Conservation (phyloP, 2,113 vertebrate species). For the Gracilinanus agilis region DNA sequence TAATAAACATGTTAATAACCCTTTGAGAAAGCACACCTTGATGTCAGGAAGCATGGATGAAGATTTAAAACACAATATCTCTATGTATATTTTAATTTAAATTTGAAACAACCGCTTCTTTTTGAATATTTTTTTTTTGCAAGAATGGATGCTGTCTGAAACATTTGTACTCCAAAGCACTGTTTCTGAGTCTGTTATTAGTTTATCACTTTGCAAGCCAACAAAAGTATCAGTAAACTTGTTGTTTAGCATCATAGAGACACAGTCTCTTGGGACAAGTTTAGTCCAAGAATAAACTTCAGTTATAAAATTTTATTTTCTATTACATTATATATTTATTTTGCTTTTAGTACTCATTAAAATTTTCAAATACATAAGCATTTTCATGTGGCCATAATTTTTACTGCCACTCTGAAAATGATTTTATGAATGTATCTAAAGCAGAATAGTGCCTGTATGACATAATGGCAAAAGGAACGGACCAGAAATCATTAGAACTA, state of each 20-base stretch:
- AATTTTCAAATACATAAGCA: conserved; percentile 23
- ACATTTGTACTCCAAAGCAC: conserved; percentile 43
- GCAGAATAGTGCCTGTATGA: not conserved
- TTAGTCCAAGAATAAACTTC: not conserved
- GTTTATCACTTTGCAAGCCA: not conserved
- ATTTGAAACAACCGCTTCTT: conserved; percentile 19
- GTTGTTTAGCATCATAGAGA: not conserved
- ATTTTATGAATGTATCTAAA: not conserved
- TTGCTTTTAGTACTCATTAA: conserved; percentile 15
- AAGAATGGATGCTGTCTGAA: conserved; percentile 38
- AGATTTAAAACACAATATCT: conserved; percentile 5
- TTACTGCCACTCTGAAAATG: conserved; percentile 20
- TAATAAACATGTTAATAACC: not conserved
- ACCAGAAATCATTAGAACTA: not conserved
- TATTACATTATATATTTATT: conserved; percentile 24
- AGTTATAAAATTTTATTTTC: not conserved
- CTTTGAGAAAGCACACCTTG: not conserved
- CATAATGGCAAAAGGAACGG: not conserved
- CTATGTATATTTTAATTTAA: conserved; percentile 19
- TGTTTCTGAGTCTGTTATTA: conserved; percentile 23
- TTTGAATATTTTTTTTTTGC: not conserved
- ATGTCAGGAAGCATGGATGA: not conserved
- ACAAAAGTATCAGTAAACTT: not conserved
- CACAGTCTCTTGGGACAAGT: not conserved
- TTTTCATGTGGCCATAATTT: conserved; percentile 16